phyloP scores from a whole-genome alignment of 2,113 vertebrate species.

The Datnioides undecimradiatus region DNA sequence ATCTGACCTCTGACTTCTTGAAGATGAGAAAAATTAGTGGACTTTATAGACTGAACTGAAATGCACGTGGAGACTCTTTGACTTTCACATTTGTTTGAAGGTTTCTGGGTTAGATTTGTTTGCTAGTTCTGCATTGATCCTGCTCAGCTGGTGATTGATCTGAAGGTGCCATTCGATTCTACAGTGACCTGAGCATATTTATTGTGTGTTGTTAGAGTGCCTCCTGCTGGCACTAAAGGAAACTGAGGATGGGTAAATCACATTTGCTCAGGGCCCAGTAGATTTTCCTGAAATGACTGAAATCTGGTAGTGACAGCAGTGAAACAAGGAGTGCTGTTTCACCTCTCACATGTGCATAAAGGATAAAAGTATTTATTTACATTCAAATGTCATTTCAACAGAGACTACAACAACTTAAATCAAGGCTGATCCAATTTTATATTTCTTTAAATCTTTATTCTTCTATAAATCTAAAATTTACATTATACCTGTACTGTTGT shows the following conservation, averaged over 20 bases:
- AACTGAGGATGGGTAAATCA: not conserved
- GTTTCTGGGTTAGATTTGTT: slow-evolving; percentile 5
- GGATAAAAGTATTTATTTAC: not conserved
- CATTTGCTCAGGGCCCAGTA: not conserved
- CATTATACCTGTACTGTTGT: not conserved
- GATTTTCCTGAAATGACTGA: not conserved
- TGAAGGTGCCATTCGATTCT: not conserved
- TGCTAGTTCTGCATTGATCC: slow-evolving; percentile 5
- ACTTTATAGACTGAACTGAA: not conserved
- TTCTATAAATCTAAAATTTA: not conserved
- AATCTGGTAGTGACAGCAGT: not conserved
- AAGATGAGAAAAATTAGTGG: not conserved
- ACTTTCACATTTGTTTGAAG: slow-evolving; percentile 23
- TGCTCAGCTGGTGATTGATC: slow-evolving; percentile 14
- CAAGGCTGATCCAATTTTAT: not conserved
- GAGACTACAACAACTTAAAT: not conserved
- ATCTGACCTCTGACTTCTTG: not conserved
- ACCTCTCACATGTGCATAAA: not conserved
- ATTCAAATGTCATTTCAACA: not conserved
- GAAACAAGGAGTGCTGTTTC: not conserved
- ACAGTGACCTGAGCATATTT: not conserved
- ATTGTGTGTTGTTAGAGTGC: slow-evolving; percentile 55
- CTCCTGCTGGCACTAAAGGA: slow-evolving; percentile 66
- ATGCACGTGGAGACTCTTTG: not conserved
- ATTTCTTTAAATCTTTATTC: no score